Base-by-base conservation (phyloP, 1,140 invertebrate genomes). In the Drosophila oshimai region DNA sequence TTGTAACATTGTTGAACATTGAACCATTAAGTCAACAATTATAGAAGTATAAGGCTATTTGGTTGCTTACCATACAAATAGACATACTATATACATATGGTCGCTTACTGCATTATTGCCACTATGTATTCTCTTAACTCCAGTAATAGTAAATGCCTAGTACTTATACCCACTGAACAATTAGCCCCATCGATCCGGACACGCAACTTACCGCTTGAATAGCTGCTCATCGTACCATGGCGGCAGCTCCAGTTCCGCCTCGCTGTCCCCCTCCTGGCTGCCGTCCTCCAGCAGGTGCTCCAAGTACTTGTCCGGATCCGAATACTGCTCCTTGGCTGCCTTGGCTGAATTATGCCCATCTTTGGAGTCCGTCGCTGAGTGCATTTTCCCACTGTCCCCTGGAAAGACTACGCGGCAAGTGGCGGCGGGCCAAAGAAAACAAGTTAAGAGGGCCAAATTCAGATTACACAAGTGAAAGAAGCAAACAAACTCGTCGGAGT, bases 151-250 rank as follows among this genome's bases (percentile, higher is more conserved):
- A 39, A 24, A 42, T 42, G 10, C n/a, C n/a, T n/a, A n/a, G 20
- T 24, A 24, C 13, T 15, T 41, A 13, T 9, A 12, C 10, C 24
- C 26, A 55, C 2, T 51, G 4, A 22, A 15, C 46, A 57, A 55
- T 18, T n/a, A 42, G 3, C 4, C 12, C 18, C 6, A 42, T 18
- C 5, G 44, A 10, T 20, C 22, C n/a, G 6, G 7, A 6, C 42
- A 69, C 10, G 37, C 37, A 64, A 79, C 84, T 53, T 60, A 93
- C 93, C 91, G 91, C 81, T 92, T 93, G 75, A 92, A 94, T 69
- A 93, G 90, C 46, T 92, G 73, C 68, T 92, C 92, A 86, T 94
- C 92, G 74, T 92, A 94, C 92, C 92, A 94, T 34, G 90, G 41
- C 1, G 93, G 93, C 29, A 93, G 67, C 42, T 92, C 86, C 51